Conservation (phyloP, 2,797 vertebrate species). For the Mycteria americana region DNA sequence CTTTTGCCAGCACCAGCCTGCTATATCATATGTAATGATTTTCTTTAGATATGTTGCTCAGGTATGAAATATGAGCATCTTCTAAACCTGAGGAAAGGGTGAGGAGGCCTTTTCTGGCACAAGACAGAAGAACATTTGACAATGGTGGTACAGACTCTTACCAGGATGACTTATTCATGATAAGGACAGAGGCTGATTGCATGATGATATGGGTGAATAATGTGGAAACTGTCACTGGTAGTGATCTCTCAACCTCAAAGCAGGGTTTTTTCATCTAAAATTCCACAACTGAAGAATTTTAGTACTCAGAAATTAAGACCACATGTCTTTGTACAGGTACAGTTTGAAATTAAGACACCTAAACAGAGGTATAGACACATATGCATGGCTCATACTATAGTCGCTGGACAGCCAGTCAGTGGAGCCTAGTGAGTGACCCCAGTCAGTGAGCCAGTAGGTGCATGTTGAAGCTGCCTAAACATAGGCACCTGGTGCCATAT, state of each 20-base stretch:
- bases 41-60: background rate
- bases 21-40: background rate
- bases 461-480: background rate
- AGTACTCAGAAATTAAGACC: background rate
- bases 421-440: background rate
- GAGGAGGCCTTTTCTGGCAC: background rate
- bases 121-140: background rate
- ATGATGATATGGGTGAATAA: background rate
- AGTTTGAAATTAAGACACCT: background rate
- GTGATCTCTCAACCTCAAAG: background rate
- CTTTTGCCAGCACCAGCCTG: background rate
- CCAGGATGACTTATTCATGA: background rate
- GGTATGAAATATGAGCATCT: background rate
- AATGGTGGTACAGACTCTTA: background rate
- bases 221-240: background rate
- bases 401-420: rapidly evolving
- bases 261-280: background rate
- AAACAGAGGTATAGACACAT: background rate
- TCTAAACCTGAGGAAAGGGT: background rate
- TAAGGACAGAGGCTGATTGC: background rate
- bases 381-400: background rate
- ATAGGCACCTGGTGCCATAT: background rate
- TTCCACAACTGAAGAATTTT: background rate
- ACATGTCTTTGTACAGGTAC: background rate
- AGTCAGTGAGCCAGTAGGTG: background rate